A percentile compares a stretch with the other conserved stretches of the same genome.
These are phyloP conservation scores for Heterodera schachtii DNA, from an alignment of 1,140 invertebrate species.

Conservation along the genomic window DNA sequence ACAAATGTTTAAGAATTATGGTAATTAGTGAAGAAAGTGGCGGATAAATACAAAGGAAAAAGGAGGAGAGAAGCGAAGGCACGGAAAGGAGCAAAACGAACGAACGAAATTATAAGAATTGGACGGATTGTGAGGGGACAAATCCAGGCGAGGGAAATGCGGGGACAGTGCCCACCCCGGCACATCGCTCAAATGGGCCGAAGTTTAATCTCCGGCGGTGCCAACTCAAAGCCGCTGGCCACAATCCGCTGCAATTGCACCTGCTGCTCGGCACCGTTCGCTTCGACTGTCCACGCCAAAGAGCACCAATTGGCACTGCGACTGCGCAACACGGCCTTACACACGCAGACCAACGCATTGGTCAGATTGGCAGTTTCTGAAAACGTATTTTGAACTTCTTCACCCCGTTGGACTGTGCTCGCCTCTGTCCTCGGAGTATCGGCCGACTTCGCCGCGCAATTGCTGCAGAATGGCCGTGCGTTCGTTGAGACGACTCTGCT, in stretches of 20 bases:
- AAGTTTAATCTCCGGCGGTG: constrained; percentile 62
- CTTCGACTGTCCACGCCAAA: constrained; percentile 57
- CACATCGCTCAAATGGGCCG: constrained; percentile 38
- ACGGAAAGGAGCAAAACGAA: too few species aligned
- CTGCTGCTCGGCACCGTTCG: constrained; percentile 49
- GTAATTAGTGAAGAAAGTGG: too few species aligned
- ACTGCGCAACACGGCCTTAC: constrained; percentile 54
- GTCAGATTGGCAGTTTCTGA: constrained; percentile 55
- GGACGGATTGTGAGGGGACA: too few species aligned
- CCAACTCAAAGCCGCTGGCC: constrained; percentile 50
- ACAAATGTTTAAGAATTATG: too few species aligned
- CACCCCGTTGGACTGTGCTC: constrained; percentile 7
- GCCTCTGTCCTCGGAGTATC: constrained; percentile 63
- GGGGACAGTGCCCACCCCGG: too few species aligned
- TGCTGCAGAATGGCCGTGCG: constrained; percentile 58
- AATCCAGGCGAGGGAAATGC: background rate
- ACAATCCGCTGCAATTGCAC: constrained; percentile 48
- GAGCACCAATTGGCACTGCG: constrained; percentile 63
- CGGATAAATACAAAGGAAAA: background rate
- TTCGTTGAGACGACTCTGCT: constrained; percentile 58
- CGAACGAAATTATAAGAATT: too few species aligned
- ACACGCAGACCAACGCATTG: constrained; percentile 49
- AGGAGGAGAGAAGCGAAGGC: background rate
- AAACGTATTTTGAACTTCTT: constrained; percentile 31
- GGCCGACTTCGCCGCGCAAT: constrained; percentile 57